Evolutionary conservation across 2,113 vertebrate species (phyloP).

Genomic region (Drymodes brunneopygia): DNA sequence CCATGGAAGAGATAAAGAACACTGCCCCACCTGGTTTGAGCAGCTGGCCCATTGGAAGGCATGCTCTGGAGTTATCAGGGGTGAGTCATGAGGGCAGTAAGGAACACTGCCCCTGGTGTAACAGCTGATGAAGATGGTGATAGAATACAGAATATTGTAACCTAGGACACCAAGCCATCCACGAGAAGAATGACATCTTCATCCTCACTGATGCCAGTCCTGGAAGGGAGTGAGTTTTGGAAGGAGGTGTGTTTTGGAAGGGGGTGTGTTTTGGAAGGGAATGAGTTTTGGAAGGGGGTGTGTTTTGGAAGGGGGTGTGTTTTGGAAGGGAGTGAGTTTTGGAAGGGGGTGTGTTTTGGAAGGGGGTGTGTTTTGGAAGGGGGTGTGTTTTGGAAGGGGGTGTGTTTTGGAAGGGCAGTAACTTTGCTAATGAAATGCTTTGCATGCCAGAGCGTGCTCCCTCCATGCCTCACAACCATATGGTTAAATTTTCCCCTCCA

Average conservation of each 20-base stretch:
- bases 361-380: neutral
- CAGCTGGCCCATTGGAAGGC: too few species aligned
- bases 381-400: neutral
- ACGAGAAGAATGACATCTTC: neutral
- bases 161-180: too few species aligned
- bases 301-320: neutral
- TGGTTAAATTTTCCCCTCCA: conserved; percentile 15
- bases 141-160: too few species aligned
- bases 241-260: neutral
- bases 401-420: neutral
- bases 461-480: neutral
- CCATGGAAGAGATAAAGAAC: too few species aligned
- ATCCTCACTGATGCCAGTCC: neutral
- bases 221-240: neutral
- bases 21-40: too few species aligned
- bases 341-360: conserved; percentile 6
- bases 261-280: neutral
- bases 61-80: too few species aligned
- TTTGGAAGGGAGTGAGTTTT: neutral
- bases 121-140: too few species aligned
- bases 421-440: neutral
- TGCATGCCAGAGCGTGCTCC: neutral
- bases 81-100: too few species aligned
- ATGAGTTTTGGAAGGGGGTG: too few species aligned
- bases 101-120: too few species aligned